A percentile compares a stretch with the other conserved stretches of the same genome.
These are phyloP conservation scores for Apantesis nais DNA, from an alignment of 2,888 invertebrate genomes.

Conservation along the genomic window DNA sequence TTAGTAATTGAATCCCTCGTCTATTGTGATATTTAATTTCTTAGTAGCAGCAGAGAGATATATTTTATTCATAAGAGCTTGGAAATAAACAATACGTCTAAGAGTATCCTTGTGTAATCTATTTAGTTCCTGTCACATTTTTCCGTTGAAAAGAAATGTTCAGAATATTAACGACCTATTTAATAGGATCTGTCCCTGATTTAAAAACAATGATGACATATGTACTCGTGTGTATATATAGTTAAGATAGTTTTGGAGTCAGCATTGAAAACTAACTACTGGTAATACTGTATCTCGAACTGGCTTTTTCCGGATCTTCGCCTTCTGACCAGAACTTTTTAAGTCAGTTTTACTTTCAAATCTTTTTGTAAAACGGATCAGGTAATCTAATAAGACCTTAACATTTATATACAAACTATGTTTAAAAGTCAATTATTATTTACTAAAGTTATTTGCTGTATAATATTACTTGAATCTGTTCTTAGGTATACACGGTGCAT, in stretches of 20 bases:
- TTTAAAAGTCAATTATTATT: too few species aligned
- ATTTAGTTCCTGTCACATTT: not conserved
- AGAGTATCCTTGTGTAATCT: not conserved
- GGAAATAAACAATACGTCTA: not conserved
- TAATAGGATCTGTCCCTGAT: conserved; percentile 1
- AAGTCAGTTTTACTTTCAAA: not conserved
- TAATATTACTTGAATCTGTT: too few species aligned
- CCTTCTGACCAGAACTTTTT: not conserved
- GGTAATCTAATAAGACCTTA: too few species aligned
- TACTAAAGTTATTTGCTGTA: too few species aligned
- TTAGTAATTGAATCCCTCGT: not conserved
- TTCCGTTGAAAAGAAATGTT: not conserved
- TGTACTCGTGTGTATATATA: too few species aligned
- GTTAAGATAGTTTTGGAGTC: not conserved
- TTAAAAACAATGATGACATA: conserved; percentile 1
- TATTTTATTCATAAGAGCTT: not conserved
- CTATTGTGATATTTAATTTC: too few species aligned
- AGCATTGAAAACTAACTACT: too few species aligned
- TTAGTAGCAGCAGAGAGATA: not conserved
- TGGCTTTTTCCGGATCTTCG: not conserved
- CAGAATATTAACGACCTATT: conserved; percentile 3
- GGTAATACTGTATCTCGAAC: too few species aligned
- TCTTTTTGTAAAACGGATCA: not conserved
- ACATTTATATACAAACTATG: too few species aligned
- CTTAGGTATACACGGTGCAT: too few species aligned